phyloP scores from a whole-genome alignment of 2,113 vertebrate species.

The Chaetodon auriga region DNA sequence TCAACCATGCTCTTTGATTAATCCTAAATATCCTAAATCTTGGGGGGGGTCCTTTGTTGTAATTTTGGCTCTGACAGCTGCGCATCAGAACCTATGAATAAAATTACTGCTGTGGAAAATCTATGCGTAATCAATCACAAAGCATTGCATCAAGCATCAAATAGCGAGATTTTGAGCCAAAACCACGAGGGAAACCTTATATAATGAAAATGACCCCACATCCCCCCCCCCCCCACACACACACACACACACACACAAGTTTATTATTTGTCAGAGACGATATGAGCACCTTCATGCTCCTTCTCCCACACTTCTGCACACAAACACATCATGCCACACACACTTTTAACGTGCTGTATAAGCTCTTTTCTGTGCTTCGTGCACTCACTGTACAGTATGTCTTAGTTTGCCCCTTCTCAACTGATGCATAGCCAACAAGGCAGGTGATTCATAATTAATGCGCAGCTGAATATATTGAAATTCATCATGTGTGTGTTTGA shows the following conservation, averaged over 20 bases:
- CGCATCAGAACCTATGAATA: conserved; percentile 71
- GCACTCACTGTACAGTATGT: conserved; percentile 32
- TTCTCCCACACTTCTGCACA: conserved; percentile 10
- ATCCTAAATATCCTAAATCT: conserved; percentile 58
- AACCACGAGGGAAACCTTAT: conserved; percentile 39
- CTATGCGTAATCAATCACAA: conserved; percentile 55
- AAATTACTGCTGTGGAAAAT: conserved; percentile 59
- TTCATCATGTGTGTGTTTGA: conserved; percentile 65
- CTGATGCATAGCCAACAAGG: conserved; percentile 67
- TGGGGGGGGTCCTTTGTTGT: conserved; percentile 32
- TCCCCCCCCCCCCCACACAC: too few species aligned
- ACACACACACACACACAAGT: conserved; percentile 9
- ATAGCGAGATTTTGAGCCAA: conserved; percentile 33
- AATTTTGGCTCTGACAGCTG: conserved; percentile 51
- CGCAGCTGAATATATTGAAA: conserved; percentile 64
- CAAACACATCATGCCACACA: conserved; percentile 31
- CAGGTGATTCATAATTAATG: conserved; percentile 75
- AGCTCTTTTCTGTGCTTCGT: conserved; percentile 44
- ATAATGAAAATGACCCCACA: conserved; percentile 12
- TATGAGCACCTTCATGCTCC: conserved; percentile 31
- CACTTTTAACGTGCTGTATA: conserved; percentile 39
- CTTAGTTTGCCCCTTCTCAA: conserved; percentile 58
- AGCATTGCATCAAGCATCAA: conserved; percentile 39
- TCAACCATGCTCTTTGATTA: conserved; percentile 31
- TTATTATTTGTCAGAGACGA: conserved; percentile 52